Evolutionary conservation across 2,797 vertebrate species (phyloP), one percentile per base, ranked within the genome.

Genomic region (Glossophaga mutica): DNA sequence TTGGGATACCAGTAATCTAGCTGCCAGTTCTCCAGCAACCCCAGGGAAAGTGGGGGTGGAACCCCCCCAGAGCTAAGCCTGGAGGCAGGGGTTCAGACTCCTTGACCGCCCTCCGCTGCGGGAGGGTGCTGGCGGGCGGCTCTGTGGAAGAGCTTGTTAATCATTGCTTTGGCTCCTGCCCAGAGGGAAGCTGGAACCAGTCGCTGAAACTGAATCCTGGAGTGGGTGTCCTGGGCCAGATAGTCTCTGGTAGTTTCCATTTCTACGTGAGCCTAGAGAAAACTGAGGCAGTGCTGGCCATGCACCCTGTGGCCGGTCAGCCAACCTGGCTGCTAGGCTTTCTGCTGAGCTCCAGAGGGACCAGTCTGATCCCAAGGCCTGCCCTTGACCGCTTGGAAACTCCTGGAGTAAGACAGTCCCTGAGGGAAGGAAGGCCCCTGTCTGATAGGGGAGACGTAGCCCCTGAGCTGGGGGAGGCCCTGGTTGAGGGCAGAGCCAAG

Each of bases 131-230:
- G 67, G 87, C 26, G 65, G 0, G 4, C 24, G 48, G 34, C 24
- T 71, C 65, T 94, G 29, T 29, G 32, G 83, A 59, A 52, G 39
- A 90, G 44, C 73, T 74, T 93, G 78, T 96, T 95, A 94, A 95
- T 96, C 91, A 94, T 12, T 52, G n/a, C 67, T 84, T 76, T 90
- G 97, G 90, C 86, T 87, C 26, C 59, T 42, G 26, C 86, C 79
- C 87, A 71, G 59, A 78, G 71, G 37, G 29, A 92, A 65, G 29
- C 65, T 97, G 37, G 39, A 59, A 39, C 48, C 50, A 81, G 70
- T 24, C 3, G 2, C 87, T 70, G 74, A 93, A 87, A 95, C 0
- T 76, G 34, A 67, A 87, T 90, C 92, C 24, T 71, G 52, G 65
- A 94, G 50, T 18, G 0, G 24, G 32, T 87, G 32, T 93, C 82